Conservation (phyloP, 2,797 vertebrate species). For the Eutrigla gurnardus region DNA sequence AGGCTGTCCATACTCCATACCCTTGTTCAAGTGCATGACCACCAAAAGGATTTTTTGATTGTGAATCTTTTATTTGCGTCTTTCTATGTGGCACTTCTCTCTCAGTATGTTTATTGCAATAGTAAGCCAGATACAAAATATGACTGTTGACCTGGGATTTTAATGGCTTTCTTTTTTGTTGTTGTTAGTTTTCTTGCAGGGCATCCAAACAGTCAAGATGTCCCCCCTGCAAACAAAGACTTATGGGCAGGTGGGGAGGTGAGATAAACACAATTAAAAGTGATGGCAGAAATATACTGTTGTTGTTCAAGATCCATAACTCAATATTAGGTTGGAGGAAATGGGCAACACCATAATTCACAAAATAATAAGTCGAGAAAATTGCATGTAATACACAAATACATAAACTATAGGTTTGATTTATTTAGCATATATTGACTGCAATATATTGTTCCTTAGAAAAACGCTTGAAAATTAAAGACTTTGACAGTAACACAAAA, state of each 20-base stretch:
- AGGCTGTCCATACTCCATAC: conserved; percentile 43
- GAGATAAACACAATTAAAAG: conserved; percentile 79
- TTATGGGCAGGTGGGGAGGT: conserved; percentile 69
- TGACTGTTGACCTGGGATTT: conserved; percentile 67
- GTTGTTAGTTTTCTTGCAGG: conserved; percentile 66
- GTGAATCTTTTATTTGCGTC: conserved; percentile 60
- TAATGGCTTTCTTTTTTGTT: conserved; percentile 67
- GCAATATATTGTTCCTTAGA: not conserved
- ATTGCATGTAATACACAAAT: not conserved
- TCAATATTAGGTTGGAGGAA: conserved; percentile 45
- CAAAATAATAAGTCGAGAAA: not conserved
- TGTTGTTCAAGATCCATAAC: conserved; percentile 43
- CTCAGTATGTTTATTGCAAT: conserved; percentile 61
- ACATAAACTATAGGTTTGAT: conserved; percentile 4
- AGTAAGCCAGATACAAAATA: conserved; percentile 65
- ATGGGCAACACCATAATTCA: conserved; percentile 23
- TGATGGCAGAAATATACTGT: conserved; percentile 56
- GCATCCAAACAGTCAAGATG: conserved; percentile 66
- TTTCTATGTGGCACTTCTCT: conserved; percentile 52
- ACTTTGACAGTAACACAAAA: not conserved
- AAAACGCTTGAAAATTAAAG: not conserved
- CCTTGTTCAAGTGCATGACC: conserved; percentile 75
- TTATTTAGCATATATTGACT: not conserved
- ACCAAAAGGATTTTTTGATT: conserved; percentile 38
- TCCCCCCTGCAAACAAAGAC: conserved; percentile 72